phyloP scores from a whole-genome alignment of 1,140 invertebrate genomes.

The Magallana gigas region DNA sequence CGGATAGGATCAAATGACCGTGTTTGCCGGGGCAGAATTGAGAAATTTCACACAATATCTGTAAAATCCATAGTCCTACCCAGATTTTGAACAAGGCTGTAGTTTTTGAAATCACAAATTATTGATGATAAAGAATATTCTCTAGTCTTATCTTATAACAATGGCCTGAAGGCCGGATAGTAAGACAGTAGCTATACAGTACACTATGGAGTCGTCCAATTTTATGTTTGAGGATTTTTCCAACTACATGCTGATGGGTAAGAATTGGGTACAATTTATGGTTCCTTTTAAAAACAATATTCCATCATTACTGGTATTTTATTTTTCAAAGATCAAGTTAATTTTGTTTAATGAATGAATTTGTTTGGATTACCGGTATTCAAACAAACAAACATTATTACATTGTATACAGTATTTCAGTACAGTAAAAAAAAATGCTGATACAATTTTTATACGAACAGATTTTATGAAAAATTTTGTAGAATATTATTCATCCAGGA shows the following conservation, averaged over 20 bases:
- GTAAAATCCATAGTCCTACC: not conserved
- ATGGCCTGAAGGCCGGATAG: not conserved
- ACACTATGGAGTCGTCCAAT: not conserved
- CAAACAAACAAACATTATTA: no score
- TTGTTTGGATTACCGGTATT: no score
- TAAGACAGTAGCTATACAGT: not conserved
- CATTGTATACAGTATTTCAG: no score
- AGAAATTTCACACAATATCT: not conserved
- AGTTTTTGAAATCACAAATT: slow-evolving; percentile 33
- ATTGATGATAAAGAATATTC: slow-evolving; percentile 38
- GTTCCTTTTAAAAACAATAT: no score
- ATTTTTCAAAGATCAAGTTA: no score
- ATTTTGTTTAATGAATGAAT: no score
- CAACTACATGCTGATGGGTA: slow-evolving; percentile 8
- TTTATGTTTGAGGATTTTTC: slow-evolving; percentile 28
- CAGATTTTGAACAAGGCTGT: slow-evolving; percentile 19
- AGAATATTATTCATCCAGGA: no score
- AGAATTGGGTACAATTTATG: not conserved
- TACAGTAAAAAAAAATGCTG: no score
- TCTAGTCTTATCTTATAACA: not conserved
- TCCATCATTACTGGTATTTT: no score
- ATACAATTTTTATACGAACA: no score
- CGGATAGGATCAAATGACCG: not conserved
- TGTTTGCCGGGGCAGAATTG: not conserved
- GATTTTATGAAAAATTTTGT: no score